Evolutionary conservation across 53 echinoderm and acorn worm species (phyloP), one percentile per base, ranked within the genome.

Genomic region (Mesocentrotus franciscanus): DNA sequence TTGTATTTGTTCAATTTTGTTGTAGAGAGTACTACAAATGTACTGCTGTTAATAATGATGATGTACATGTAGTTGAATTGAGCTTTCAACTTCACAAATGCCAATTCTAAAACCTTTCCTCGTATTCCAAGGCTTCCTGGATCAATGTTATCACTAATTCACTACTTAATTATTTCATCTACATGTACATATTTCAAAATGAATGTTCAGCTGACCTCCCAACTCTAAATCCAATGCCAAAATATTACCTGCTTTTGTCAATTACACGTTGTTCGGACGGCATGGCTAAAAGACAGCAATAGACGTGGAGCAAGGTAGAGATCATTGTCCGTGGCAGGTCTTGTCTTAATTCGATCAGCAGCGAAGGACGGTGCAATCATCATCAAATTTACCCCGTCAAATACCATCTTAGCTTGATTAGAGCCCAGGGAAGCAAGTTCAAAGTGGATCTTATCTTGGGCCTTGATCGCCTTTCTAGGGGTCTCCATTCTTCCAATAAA

Each of bases 331-430:
- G n/a, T 93, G 93, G 93, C 93, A 93, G 93, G 22, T 56, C 78
- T 72, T 27, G 93, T 75, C 93, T 93, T 93, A 93, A 93, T 93
- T 76, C 93, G 76, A 93, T 93, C 93, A 72, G 56, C 60, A 14
- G 56, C 74, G 93, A 93, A 93, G 93, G 93, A 72, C 93, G 61
- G 93, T n/a, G 75, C 93, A 93, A 93, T 93, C 74, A 93, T 76
- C 93, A 93, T 93, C 93, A 72, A 93, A 75, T 93, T 93, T 72
- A 76, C 93, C 90, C 78, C 74, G 93, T 93, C 93, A 75, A 93
- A 72, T 72, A 75, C 76, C 75, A 93, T 93, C 93, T 75, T 49
- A 56, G 75, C 56, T 55, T 93, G 49, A 93, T 93, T 93, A 93
- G 78, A 39, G 61, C 61, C 93, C 93, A 93, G 93, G 93, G 93